These are phyloP conservation scores for Prunella fulvescens DNA, from an alignment of 2,113 vertebrate genomes.

Conservation along the genomic window DNA sequence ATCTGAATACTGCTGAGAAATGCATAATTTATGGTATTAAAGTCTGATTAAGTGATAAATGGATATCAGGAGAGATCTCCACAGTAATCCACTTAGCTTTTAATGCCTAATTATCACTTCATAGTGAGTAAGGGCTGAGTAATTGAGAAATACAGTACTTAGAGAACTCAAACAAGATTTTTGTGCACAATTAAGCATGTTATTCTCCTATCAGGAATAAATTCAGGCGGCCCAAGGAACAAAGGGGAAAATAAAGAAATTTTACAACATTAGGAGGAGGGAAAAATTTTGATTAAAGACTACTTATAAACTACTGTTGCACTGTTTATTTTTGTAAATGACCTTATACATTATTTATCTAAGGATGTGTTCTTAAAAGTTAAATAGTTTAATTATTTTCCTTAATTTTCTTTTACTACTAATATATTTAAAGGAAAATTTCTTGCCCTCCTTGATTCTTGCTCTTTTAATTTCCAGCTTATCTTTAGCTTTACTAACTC, in stretches of 20 bases:
- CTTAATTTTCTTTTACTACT: background rate
- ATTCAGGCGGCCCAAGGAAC: background rate
- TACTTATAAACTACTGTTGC: background rate
- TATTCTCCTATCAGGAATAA: background rate
- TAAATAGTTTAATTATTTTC: background rate
- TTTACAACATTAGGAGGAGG: background rate
- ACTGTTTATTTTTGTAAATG: background rate
- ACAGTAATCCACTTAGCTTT: conserved; percentile 62
- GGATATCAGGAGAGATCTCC: conserved; percentile 27
- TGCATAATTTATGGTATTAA: conserved; percentile 36
- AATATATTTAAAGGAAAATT: background rate
- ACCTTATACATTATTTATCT: background rate
- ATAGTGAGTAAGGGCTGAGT: background rate
- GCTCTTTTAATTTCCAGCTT: background rate
- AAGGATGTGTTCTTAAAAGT: background rate
- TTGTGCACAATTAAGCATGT: background rate
- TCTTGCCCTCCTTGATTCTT: background rate
- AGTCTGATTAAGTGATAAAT: conserved; percentile 55
- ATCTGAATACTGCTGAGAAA: conserved; percentile 27
- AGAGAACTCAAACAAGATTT: conserved; percentile 7
- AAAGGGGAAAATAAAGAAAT: background rate
- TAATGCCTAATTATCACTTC: conserved; percentile 43
- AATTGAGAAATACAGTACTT: conserved; percentile 10
- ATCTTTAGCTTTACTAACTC: background rate
- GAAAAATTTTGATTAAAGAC: background rate